phyloP scores from a whole-genome alignment of 2,888 invertebrate genomes.

The Argyresthia goedartella region DNA sequence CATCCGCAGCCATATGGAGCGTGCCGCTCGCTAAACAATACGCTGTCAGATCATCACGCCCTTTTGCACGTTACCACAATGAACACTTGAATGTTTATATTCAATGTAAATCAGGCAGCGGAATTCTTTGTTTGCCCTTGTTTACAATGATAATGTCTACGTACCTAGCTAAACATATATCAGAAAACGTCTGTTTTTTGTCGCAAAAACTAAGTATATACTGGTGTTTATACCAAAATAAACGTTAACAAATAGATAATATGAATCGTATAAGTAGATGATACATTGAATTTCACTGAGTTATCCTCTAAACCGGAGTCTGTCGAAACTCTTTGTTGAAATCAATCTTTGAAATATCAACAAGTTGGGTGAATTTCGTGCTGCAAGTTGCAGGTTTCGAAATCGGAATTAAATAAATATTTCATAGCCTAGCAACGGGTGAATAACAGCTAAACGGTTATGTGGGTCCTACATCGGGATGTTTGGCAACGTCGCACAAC shows the following conservation, averaged over 20 bases:
- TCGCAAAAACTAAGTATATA: too few relatives aligned
- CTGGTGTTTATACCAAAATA: too few relatives aligned
- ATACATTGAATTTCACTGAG: too few relatives aligned
- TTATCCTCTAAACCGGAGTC: too few relatives aligned
- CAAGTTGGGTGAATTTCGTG: too few relatives aligned
- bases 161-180: background rate
- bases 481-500: conserved; percentile 50
- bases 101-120: conserved; percentile 17
- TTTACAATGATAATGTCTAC: background rate
- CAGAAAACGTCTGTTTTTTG: too few relatives aligned
- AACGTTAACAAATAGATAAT: too few relatives aligned
- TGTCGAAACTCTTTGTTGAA: too few relatives aligned
- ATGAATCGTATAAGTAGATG: too few relatives aligned
- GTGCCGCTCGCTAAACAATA: conserved; percentile 28
- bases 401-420: conserved; percentile 11
- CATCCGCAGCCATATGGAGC: conserved; percentile 45
- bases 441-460: conserved; percentile 20
- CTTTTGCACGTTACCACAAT: conserved; percentile 31
- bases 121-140: background rate
- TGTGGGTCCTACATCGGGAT: conserved; percentile 31
- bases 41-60: conserved; percentile 32
- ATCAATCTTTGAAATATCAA: too few relatives aligned
- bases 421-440: conserved; percentile 31
- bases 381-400: too few relatives aligned
- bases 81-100: conserved; percentile 27